Evolutionary conservation across 2,888 invertebrate species (phyloP).

Genomic region (Agrenia bidenticulata): DNA sequence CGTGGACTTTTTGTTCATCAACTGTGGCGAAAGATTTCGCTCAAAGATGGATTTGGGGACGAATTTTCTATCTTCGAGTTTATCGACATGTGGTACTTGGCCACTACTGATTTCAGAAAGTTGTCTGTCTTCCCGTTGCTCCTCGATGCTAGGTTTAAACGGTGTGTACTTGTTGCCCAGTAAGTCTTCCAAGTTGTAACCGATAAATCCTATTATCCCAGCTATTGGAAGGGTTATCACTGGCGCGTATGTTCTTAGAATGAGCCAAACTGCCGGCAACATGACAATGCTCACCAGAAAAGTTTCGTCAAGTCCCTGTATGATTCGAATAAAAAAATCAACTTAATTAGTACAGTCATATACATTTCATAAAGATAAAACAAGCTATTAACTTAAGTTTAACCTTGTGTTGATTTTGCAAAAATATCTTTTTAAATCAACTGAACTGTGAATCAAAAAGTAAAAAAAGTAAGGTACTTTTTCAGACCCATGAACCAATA

Average conservation of each 20-base stretch:
- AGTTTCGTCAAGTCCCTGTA: no score
- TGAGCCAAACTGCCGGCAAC: slow-evolving; percentile 66
- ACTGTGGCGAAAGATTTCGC: slow-evolving; percentile 57
- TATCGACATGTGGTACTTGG: slow-evolving; percentile 65
- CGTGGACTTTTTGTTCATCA: slow-evolving; percentile 33
- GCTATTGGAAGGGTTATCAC: slow-evolving; percentile 80
- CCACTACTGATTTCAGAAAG: slow-evolving; percentile 61
- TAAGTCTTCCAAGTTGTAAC: slow-evolving; percentile 75
- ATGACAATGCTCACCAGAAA: no score
- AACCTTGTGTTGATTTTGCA: no score
- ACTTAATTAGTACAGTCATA: no score
- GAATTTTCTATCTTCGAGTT: slow-evolving; percentile 65
- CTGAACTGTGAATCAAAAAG: no score
- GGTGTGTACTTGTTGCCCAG: slow-evolving; percentile 59
- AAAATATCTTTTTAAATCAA: no score
- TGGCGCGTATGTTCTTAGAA: slow-evolving; percentile 72
- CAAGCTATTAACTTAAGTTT: no score
- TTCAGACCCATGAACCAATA: no score
- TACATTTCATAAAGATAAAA: no score
- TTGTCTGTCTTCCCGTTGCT: slow-evolving; percentile 70
- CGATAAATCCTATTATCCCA: slow-evolving; percentile 65
- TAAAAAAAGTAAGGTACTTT: no score
- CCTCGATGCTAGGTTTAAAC: slow-evolving; percentile 65
- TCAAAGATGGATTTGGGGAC: slow-evolving; percentile 60
- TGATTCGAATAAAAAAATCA: no score